These are phyloP conservation scores for Ceratina japonica DNA, from an alignment of 1,140 invertebrate genomes.

Conservation along the genomic window DNA sequence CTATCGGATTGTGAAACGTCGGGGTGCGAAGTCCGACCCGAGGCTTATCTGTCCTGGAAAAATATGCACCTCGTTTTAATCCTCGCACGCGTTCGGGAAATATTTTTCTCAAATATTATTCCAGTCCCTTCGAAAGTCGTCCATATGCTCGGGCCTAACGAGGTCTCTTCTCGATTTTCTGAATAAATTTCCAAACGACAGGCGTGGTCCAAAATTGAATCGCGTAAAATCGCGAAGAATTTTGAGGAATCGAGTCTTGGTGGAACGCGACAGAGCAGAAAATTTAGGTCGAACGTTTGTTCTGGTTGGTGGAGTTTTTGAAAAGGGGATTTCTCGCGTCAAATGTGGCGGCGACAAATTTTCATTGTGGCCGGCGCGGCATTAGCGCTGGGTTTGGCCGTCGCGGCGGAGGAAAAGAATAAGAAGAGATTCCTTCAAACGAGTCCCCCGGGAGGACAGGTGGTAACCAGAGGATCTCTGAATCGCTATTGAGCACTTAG, in stretches of 20 bases:
- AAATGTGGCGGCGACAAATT: constrained; percentile 77
- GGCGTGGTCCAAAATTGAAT: background rate
- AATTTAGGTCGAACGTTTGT: constrained; percentile 62
- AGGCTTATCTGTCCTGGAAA: constrained; percentile 54
- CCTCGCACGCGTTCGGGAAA: background rate
- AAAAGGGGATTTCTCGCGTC: constrained; percentile 72
- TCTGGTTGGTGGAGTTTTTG: background rate
- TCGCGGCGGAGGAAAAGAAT: constrained; percentile 37
- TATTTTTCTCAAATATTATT: constrained; percentile 47
- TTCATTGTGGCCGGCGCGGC: constrained; percentile 69
- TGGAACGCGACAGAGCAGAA: constrained; percentile 73
- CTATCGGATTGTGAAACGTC: constrained; percentile 46
- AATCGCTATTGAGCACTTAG: constrained; percentile 55
- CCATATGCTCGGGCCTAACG: no score
- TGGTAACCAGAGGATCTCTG: constrained; percentile 65
- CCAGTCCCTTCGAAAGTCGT: background rate
- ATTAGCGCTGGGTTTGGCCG: constrained; percentile 35
- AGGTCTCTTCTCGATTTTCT: background rate
- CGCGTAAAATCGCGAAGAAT: constrained; percentile 21
- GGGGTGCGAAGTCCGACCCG: constrained; percentile 17
- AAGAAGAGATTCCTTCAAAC: constrained; percentile 56
- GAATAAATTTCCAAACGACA: background rate
- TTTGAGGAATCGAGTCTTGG: constrained; percentile 8
- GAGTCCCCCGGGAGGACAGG: constrained; percentile 67
- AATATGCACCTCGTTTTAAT: constrained; percentile 40